Evolutionary conservation across 2,113 vertebrate species (phyloP).

Genomic region (Proterorhinus semilunaris): DNA sequence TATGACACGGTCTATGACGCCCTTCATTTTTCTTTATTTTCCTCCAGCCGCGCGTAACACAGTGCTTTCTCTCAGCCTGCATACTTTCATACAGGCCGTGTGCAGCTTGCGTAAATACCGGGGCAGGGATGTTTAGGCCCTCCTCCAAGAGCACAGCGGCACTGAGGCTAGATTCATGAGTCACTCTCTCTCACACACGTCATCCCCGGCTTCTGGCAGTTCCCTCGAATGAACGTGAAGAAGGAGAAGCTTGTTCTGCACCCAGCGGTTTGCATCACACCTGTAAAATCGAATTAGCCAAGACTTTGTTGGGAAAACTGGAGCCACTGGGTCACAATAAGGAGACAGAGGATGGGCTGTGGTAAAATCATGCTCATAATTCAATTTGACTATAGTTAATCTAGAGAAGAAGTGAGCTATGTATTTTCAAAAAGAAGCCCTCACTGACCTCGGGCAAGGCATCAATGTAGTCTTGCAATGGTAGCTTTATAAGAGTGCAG

Average conservation of each 20-base stretch:
- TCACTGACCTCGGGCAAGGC: not conserved
- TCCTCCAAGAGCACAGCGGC: slow-evolving; percentile 63
- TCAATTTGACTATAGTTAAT: slow-evolving; percentile 38
- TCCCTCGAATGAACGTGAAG: slow-evolving; percentile 53
- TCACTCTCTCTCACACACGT: slow-evolving; percentile 73
- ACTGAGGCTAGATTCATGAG: slow-evolving; percentile 73
- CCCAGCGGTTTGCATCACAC: slow-evolving; percentile 57
- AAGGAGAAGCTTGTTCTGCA: slow-evolving; percentile 67
- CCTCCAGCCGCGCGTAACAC: slow-evolving; percentile 44
- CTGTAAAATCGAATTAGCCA: slow-evolving; percentile 51
- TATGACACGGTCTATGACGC: slow-evolving; percentile 56
- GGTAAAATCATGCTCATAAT: slow-evolving; percentile 43
- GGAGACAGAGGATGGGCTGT: slow-evolving; percentile 23
- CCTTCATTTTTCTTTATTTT: not conserved
- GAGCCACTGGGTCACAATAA: slow-evolving; percentile 27
- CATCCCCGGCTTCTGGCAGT: slow-evolving; percentile 64
- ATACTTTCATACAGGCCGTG: slow-evolving; percentile 66
- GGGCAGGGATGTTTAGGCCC: slow-evolving; percentile 54
- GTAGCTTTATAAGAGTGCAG: not conserved
- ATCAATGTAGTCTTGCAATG: not conserved
- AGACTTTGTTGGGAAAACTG: slow-evolving; percentile 48
- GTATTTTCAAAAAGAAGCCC: not conserved
- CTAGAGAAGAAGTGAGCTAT: slow-evolving; percentile 13
- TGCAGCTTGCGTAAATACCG: slow-evolving; percentile 65
- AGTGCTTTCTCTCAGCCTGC: slow-evolving; percentile 50